Evolutionary conservation across 2,113 vertebrate genomes (phyloP), one percentile per base, ranked within the genome.

Genomic region (Onychostruthus taczanowskii): DNA sequence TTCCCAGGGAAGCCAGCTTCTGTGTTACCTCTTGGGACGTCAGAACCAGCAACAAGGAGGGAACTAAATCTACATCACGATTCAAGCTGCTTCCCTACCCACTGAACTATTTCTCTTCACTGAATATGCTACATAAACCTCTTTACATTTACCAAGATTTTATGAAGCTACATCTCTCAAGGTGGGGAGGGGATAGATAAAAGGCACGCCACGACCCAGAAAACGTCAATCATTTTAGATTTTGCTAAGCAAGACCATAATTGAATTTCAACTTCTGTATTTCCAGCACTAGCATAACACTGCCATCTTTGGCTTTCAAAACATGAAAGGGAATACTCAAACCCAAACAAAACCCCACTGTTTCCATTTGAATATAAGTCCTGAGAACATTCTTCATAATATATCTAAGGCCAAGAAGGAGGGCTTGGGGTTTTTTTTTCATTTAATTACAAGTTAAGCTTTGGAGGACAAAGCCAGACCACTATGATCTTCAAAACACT

Each of bases 21-120:
- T 95, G 33, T 67, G 63, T 52, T 93, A 95, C 93, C 93, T 96
- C 93, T 90, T 84, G 86, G 91, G 91, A 95, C 89, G 93, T 92
- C 89, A 94, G 91, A 93, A 41, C 64, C n/a, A 3, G 80, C 67
- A 89, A 82, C 59, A 83, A 67, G 78, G 72, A 94, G 44, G 37
- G 63, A 95, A 95, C 78, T 80, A 44, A 74, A 83, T 26, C 53
- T 74, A 67, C 30, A 53, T n/a, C 76, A 12, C 3, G 20, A 90
- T 76, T 86, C 64, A 58, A 69, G 81, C 91, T 88, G 59, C 44
- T 87, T 93, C 74, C 87, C 69, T 64, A 72, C 82, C 66, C 78
- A 87, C 69, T 74, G 63, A 96, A 72, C 91, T 67, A 30, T 7
- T 90, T 46, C 53, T 62, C 79, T 79, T 87, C 15, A 15, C 22